Conservation (phyloP, 1,140 invertebrate genomes). For the Gonatopus flavifemur region DNA sequence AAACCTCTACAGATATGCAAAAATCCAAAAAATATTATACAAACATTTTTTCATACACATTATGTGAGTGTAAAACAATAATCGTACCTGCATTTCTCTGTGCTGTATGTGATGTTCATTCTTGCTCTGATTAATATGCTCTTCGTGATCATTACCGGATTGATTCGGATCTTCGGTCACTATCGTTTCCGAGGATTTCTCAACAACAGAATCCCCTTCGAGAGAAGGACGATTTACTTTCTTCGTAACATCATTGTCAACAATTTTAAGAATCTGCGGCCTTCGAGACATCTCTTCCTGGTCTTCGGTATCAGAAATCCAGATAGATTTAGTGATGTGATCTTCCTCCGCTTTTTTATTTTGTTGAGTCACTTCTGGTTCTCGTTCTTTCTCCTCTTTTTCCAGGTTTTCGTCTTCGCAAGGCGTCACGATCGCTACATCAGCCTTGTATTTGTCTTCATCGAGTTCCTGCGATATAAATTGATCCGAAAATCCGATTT, state of each 20-base stretch:
- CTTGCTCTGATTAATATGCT: no score
- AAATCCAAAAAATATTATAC: no score
- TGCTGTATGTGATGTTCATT: no score
- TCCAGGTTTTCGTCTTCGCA: background rate
- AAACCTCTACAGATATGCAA: no score
- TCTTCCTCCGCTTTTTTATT: conserved; percentile 36
- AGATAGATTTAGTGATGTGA: conserved; percentile 46
- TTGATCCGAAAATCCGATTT: background rate
- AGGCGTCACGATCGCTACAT: conserved; percentile 20
- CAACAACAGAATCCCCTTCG: no score
- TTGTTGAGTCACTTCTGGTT: conserved; percentile 13
- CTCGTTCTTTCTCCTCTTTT: background rate
- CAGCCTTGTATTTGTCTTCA: conserved; percentile 8
- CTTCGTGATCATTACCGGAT: no score
- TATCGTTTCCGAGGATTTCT: no score
- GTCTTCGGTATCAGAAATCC: conserved; percentile 47
- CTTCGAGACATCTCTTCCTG: conserved; percentile 52
- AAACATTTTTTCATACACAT: no score
- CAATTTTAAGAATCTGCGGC: conserved; percentile 51
- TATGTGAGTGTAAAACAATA: no score
- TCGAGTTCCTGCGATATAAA: conserved; percentile 11
- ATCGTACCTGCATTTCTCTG: no score
- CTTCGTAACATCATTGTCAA: conserved; percentile 52
- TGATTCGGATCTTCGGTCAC: no score
- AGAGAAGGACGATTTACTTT: conserved; percentile 9